A percentile compares a stretch with the other conserved stretches of the same genome.
These are phyloP conservation scores for Psammodynastes pulverulentus DNA, from an alignment of 2,113 vertebrate species.

Conservation along the genomic window DNA sequence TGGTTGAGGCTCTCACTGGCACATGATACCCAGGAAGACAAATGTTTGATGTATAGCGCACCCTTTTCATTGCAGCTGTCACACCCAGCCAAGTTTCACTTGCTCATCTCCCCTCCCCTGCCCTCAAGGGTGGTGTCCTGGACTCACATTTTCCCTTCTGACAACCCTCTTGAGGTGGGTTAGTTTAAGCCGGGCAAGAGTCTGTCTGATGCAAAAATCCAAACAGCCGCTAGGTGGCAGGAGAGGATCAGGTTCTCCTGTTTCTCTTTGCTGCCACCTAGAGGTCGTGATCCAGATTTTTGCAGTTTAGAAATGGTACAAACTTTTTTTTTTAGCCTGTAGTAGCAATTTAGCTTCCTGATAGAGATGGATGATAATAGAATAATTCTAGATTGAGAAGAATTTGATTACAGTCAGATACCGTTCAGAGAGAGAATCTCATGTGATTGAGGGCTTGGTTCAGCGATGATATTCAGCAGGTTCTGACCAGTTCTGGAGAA, in stretches of 20 bases:
- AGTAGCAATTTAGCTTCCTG: neutral
- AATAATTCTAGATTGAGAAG: neutral
- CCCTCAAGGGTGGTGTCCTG: neutral
- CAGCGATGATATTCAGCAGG: neutral
- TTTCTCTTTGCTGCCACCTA: neutral
- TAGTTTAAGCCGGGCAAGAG: neutral
- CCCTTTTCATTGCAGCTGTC: neutral
- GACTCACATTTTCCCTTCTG: neutral
- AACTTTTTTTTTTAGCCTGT: neutral
- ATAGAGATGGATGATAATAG: neutral
- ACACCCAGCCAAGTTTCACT: neutral
- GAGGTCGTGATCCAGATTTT: neutral
- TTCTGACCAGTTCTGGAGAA: no score
- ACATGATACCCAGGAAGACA: neutral
- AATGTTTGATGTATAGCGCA: neutral
- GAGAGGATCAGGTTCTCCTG: neutral
- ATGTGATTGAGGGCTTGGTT: neutral
- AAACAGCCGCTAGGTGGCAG: neutral
- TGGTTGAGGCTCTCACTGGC: neutral
- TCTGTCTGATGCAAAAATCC: neutral
- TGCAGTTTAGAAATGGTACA: neutral
- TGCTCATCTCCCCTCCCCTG: neutral
- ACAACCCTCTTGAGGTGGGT: neutral
- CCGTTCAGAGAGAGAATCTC: neutral
- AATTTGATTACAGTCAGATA: neutral